Base-by-base conservation (phyloP, 2,113 vertebrate species). In the Bubo bubo region DNA sequence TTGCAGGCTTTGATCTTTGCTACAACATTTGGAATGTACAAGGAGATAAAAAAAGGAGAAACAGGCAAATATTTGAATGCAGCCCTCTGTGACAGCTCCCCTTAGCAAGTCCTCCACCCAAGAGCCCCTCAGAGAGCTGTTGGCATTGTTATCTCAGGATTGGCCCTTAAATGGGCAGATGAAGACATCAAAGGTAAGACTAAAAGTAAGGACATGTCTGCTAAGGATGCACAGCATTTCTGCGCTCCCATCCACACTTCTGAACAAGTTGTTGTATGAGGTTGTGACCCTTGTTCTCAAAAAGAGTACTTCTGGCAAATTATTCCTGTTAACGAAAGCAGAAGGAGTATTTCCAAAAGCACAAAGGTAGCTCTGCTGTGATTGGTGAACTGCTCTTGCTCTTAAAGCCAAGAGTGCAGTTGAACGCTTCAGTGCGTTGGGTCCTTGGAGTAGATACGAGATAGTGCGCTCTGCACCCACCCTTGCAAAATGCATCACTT, bases 41-140 rank as follows among this genome's bases (percentile, higher is more conserved):
- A 64, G 62, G 81, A 88, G 58, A 43, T 35, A 89, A 39, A 88
- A 50, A 88, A 93, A 52, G 60, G n/a, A 97, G 86, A 94, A 66
- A 56, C 0, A 6, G 82, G 35, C 56, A 90, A 94, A 86, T 60
- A 75, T 72, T 71, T 75, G 67, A 84, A 62, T 2, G 18, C 53
- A 58, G 50, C 47, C 30, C 41, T 63, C 43, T 1, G 6, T 95
- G 86, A 77, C 83, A 90, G 37, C 19, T 90, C 64, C 67, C 62
- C 60, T 52, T 30, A 63, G 73, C 52, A 85, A 76, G 13, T 22
- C 34, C 21, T 85, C 63, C 88, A 56, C 15, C 87, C 70, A 28
- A 35, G 62, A 90, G 55, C 47, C 64, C 50, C 53, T 27, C 1
- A 2, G 77, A 94, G 91, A 91, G 43, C 43, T 90, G 86, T 55